Evolutionary conservation across 2,113 vertebrate species (phyloP), one percentile per base, ranked within the genome.

Genomic region (Nothocercus nigrocapillus): DNA sequence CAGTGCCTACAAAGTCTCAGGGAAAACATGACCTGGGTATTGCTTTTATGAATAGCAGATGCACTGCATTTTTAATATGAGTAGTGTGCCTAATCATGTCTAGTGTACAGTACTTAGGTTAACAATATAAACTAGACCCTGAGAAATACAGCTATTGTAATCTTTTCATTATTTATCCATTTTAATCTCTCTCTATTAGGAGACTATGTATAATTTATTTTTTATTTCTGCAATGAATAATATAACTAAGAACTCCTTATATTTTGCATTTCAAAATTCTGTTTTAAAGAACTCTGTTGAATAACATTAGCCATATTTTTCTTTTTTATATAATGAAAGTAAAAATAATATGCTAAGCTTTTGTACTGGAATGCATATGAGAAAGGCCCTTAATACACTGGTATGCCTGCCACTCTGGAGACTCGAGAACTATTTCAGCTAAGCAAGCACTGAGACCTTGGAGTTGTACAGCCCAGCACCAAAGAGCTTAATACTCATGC

Each of bases 211-310:
- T 96, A 95, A 96, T 96, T 96, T 81, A 89, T 90, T 93, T 90
- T 94, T 95, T 95, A 85, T 95, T 96, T 96, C 78, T 92, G 95
- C 90, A 90, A 92, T 96, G 90, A 94, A 95, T 95, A 95, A 88
- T 97, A 90, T 95, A 97, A 93, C 93, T 91, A 79, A 96, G 66
- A 82, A 53, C 9, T 49, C 75, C 76, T 66, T 81, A n/a, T 82
- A 24, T 51, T 86, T 85, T 93, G 80, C 66, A 84, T 93, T 94
- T 85, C 63, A 94, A 93, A 95, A 91, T 85, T 93, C 83, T 93
- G 51, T 77, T 93, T 94, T 95, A 90, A 81, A 96, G 49, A 49
- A 59, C 63, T 87, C 88, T 73, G 62, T 94, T 94, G 74, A 54
- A 73, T 95, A 88, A 70, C 42, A 66, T 76, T 47, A 89, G 51